Percentiles rank a stretch among this genome's conserved stretches.
Evolutionary conservation across 2,797 vertebrate genomes (phyloP).

Genomic region (Monodelphis domestica): DNA sequence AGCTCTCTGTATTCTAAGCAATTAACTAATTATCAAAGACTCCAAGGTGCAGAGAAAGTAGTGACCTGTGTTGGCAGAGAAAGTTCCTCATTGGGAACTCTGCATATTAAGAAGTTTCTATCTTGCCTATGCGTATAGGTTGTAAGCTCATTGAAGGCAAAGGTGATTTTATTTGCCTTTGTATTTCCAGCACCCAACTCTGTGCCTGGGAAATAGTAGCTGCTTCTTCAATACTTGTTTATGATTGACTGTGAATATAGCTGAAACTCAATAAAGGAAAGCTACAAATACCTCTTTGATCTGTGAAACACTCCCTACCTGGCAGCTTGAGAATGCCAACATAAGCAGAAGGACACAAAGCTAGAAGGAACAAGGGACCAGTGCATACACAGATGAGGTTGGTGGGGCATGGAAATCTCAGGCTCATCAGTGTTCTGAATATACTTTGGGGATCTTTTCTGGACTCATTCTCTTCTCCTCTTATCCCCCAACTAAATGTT

Average conservation of each 20-base stretch:
- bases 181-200: not conserved
- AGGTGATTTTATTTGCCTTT: not conserved
- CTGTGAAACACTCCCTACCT: not conserved
- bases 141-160: not conserved
- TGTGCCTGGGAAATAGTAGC: not conserved
- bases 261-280: not conserved
- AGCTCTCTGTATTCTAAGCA: not conserved
- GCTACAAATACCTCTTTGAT: not conserved
- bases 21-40: not conserved
- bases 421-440: not conserved
- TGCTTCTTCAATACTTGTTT: not conserved
- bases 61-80: not conserved
- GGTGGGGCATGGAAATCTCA: not conserved
- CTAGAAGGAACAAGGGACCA: not conserved
- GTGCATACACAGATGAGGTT: not conserved
- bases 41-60: not conserved
- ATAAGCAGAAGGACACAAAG: not conserved
- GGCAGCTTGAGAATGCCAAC: not conserved
- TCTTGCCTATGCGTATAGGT: not conserved
- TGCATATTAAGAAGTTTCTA: not conserved
- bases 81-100: not conserved
- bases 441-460: not conserved
- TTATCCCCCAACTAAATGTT: not conserved
- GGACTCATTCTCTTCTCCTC: not conserved
- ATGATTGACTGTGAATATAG: not conserved